phyloP scores from a whole-genome alignment of 2,797 vertebrate genomes.

The Heterohyrax brucei region DNA sequence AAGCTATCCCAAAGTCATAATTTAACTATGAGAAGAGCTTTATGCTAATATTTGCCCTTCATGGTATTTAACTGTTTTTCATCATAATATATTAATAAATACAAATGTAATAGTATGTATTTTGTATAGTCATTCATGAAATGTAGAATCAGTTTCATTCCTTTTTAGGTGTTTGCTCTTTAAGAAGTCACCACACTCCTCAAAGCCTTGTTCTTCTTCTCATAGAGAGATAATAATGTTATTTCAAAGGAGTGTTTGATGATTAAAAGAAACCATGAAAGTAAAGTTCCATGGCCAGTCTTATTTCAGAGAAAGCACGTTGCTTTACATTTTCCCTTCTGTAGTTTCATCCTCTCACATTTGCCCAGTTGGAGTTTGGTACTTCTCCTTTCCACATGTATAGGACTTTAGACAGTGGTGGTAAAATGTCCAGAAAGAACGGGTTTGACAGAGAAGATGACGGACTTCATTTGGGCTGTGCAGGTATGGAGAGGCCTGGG shows the following conservation, averaged over 20 bases:
- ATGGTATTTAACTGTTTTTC: neutral
- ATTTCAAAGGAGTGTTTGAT: neutral
- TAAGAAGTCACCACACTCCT: neutral
- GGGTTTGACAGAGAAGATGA: neutral
- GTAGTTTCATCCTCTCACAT: neutral
- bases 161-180: slow-evolving; percentile 7
- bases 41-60: neutral
- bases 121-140: neutral
- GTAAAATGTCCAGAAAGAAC: neutral
- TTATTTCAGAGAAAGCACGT: neutral
- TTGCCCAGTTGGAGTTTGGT: neutral
- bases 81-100: neutral
- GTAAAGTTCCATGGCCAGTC: neutral
- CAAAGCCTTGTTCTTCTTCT: slow-evolving; percentile 36
- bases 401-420: neutral
- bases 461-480: neutral
- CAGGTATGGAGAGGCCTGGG: neutral
- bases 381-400: neutral
- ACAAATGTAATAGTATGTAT: neutral
- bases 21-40: slow-evolving; percentile 14
- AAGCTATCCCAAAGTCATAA: neutral
- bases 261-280: neutral
- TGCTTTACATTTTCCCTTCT: neutral
- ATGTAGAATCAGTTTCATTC: neutral
- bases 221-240: neutral